These are phyloP conservation scores for Parauchenoglanis ngamensis DNA, from an alignment of 2,797 vertebrate species.

Conservation along the genomic window DNA sequence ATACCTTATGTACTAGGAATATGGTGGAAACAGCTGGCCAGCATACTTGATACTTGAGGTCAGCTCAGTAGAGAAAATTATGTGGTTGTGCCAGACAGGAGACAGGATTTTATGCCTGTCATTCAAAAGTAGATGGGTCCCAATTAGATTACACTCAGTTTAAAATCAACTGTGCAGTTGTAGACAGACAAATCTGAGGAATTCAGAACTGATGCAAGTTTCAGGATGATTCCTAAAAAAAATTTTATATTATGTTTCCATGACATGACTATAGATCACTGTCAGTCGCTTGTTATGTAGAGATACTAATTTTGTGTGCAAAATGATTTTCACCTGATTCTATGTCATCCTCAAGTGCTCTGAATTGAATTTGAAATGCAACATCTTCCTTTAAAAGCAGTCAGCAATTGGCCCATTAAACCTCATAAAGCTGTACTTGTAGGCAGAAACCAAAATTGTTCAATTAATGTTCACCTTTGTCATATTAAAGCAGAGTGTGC, in stretches of 20 bases:
- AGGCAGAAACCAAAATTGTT: neutral
- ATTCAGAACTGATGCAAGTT: neutral
- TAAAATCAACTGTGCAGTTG: neutral
- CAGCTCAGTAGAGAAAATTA: conserved; percentile 14
- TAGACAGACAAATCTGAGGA: neutral
- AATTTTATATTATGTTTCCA: neutral
- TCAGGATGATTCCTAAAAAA: neutral
- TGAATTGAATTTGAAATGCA: neutral
- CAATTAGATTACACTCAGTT: conserved; percentile 18
- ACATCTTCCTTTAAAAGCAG: neutral
- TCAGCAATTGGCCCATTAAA: neutral
- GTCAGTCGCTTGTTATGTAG: neutral
- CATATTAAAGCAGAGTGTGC: neutral
- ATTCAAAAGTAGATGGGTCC: conserved; percentile 16
- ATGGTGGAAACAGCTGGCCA: neutral
- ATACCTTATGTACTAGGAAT: neutral
- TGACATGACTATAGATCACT: neutral
- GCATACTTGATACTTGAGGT: conserved; percentile 23
- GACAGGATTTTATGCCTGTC: conserved; percentile 27
- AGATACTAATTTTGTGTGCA: neutral
- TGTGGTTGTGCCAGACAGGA: conserved; percentile 23
- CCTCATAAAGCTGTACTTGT: neutral
- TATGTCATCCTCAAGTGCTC: neutral
- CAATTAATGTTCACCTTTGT: neutral
- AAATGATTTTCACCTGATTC: neutral